A percentile compares a stretch with the other conserved stretches of the same genome.
phyloP scores from a whole-genome alignment of 2,797 vertebrate species.

The Danio jaintianensis region DNA sequence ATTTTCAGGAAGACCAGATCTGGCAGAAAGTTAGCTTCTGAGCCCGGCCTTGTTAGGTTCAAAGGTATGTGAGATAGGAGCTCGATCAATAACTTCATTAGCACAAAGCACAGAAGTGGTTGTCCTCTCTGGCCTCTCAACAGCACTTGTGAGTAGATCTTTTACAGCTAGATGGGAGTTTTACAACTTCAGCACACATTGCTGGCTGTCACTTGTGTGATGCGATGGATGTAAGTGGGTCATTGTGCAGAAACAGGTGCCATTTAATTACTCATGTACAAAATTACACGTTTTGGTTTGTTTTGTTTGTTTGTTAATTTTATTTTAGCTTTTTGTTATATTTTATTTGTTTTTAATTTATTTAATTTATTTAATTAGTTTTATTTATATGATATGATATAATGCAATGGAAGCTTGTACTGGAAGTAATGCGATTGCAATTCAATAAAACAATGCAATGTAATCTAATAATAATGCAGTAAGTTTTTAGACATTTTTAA shows the following conservation, averaged over 20 bases:
- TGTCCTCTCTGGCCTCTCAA: constrained; percentile 10
- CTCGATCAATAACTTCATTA: constrained; percentile 34
- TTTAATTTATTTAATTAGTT: no score
- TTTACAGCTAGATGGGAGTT: constrained; percentile 17
- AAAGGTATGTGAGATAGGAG: constrained; percentile 48
- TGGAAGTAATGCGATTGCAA: no score
- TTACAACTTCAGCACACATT: constrained; percentile 17
- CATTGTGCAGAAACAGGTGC: not conserved
- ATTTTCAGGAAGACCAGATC: not conserved
- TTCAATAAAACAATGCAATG: no score
- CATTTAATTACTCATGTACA: not conserved
- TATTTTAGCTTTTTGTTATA: no score
- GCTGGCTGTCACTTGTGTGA: not conserved
- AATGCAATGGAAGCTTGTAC: no score
- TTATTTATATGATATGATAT: no score
- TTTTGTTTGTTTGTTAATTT: no score
- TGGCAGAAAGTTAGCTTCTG: constrained; percentile 5
- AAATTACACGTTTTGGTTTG: no score
- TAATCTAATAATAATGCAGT: no score
- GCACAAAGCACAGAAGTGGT: constrained; percentile 3
- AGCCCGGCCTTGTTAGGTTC: constrained; percentile 27
- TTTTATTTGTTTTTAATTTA: no score
- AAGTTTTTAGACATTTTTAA: no score
- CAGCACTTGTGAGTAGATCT: constrained; percentile 12
- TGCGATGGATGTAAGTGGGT: not conserved